Evolutionary conservation across 2,888 invertebrate species (phyloP), one percentile per base, ranked within the genome.

Genomic region (Amphipyra berbera): DNA sequence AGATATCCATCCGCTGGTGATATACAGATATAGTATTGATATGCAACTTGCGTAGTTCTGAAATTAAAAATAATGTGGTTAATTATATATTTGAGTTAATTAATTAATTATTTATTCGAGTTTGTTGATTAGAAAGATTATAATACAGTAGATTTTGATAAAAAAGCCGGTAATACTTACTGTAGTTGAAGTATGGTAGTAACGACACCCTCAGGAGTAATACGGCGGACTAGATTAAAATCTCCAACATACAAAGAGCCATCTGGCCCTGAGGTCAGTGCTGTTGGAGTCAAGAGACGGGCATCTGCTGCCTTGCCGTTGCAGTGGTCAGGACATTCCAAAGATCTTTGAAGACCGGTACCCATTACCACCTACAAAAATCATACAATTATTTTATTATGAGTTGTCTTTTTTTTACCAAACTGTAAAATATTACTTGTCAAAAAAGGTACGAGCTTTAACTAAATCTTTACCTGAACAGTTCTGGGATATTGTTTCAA

Each of bases 221-320:
- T 97, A 76, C 98, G 96, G 44, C 99, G 96, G 54, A 99, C 98
- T 57, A 98, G 96, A 95, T 99, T 99, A 89, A 99, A 99, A 92
- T 99, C 99, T 10, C 99, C 99, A 10, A 99, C 98, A 89, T 99
- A 99, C 49, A 99, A 96, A 78, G 98, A 98, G 41, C 99, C 99
- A 92, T 99, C 99, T 10, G 99, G 97, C 27, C 98, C 99, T 15
- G 98, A 98, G 1, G 99, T 98, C 60, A 99, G 94, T 2, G 99
- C 98, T 9, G 99, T 98, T 0, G 99, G 99, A 0, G 98, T 98
- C 74, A 99, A 95, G 0, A 99, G 96, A 57, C 97, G 96, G 54
- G 98, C 97, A 88, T 98, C 97, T 83, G 97, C 97, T 12, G 98
- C 98, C 55, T 97, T 95, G 1, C 98, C 98, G 75, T 98, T 97